Base-by-base conservation (phyloP, 2,888 invertebrate species). In the Melinaea marsaeus region DNA sequence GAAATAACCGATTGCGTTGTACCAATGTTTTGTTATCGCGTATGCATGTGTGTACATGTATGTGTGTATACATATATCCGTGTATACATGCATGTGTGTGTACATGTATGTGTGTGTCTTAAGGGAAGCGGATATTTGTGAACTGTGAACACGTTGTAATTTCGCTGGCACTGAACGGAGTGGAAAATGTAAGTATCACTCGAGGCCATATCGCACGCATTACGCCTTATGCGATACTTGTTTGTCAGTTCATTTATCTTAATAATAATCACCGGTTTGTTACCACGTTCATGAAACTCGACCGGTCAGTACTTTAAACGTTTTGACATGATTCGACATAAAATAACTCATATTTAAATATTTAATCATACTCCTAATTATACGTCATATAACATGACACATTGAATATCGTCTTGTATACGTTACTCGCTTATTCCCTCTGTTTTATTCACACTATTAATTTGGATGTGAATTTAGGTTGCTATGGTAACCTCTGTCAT, bases 61-160 rank as follows among this genome's bases (percentile, higher is more conserved):
- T 47, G 9, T 42, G 9, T 13, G 7, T 58, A 13, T 34, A 11
- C 22, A 22, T 22, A 22, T 22, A 22, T 1, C 22, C 1, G 9
- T 37, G 37, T 37, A 5, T 13, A 35, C 13, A 51, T 33, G 35
- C 7, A 42, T 34, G 22, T 42, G 9, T 37, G 37, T 37, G 11
- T 13, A 35, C 13, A 51, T 33, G 35, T n/a, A 42, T 34, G n/a
- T 42, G 55, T 13, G 13, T 13, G n/a, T 33, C 37, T 56, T 46
- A 51, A 70, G 75, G 68, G 73, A 71, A 70, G 70, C 74, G 78
- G 79, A 75, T 73, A 75, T 82, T 83, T 85, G 78, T 75, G 79
- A 69, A 86, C 82, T 80, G 75, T 75, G 75, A 78, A 79, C 85
- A 85, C 86, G 87, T 85, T 80, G 81, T 80, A 83, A 83, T 85